A percentile compares a stretch with the other conserved stretches of the same genome.
These are phyloP conservation scores for Galaxea fascicularis DNA, from an alignment of 92 coral and sea anemone genomes.

Conservation along the genomic window DNA sequence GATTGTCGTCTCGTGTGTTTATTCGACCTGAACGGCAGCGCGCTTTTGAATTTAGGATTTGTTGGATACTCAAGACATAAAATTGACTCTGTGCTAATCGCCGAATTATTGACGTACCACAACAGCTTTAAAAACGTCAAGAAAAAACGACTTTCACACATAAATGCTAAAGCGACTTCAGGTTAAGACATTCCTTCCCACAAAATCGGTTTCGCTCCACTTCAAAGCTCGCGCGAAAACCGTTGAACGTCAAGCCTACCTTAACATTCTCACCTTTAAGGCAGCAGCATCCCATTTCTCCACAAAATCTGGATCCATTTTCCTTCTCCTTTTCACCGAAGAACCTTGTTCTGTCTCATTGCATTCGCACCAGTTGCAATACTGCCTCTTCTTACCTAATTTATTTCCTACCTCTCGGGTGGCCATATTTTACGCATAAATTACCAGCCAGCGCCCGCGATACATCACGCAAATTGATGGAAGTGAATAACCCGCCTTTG, in stretches of 20 bases:
- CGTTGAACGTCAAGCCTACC: background rate
- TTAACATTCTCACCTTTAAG: constrained; percentile 69
- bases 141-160: constrained; percentile 29
- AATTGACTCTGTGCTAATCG: background rate
- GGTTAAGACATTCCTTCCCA: constrained; percentile 14
- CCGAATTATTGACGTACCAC: background rate
- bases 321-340: constrained; percentile 56
- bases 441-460: constrained; percentile 45
- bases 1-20: constrained; percentile 13
- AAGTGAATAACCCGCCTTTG: background rate
- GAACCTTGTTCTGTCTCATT: constrained; percentile 36
- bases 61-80: background rate
- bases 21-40: constrained; percentile 44
- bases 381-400: constrained; percentile 38
- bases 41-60: constrained; percentile 13
- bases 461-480: background rate
- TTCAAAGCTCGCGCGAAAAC: constrained; percentile 34
- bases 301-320: constrained; percentile 79
- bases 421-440: constrained; percentile 69
- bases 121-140: constrained; percentile 4
- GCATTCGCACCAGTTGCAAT: constrained; percentile 28
- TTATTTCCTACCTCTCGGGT: constrained; percentile 74
- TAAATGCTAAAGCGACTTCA: background rate
- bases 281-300: constrained; percentile 95
- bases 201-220: background rate